A percentile compares a stretch with the other conserved stretches of the same genome.
phyloP scores from a whole-genome alignment of 2,888 invertebrate genomes.

The Ommatoiulus sabulosus region DNA sequence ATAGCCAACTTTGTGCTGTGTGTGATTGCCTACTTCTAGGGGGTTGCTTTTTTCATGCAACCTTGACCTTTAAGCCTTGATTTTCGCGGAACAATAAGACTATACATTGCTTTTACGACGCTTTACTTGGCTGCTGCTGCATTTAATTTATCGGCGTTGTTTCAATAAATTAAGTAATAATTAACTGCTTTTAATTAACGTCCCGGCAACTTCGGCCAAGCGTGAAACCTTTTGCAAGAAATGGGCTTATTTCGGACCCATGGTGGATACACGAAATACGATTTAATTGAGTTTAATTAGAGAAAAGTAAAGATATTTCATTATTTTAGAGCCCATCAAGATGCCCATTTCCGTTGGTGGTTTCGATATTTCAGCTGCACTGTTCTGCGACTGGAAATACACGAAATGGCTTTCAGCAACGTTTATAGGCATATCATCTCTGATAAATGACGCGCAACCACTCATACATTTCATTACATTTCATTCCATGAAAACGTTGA shows the following conservation, averaged over 20 bases:
- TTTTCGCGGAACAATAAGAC: neutral
- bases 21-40: neutral
- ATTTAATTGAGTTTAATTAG: too few relatives aligned
- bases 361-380: neutral
- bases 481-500: too few relatives aligned
- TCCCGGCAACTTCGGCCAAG: neutral
- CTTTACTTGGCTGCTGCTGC: neutral
- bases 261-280: neutral
- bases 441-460: neutral
- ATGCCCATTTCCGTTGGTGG: neutral
- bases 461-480: too few relatives aligned
- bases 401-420: neutral
- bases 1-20: neutral
- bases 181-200: neutral
- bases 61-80: neutral
- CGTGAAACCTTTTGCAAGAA: neutral
- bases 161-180: constrained; percentile 3
- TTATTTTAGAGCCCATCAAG: neutral
- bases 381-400: neutral
- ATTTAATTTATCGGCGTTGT: neutral
- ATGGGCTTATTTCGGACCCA: neutral
- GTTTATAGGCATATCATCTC: neutral
- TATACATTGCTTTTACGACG: neutral
- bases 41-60: neutral
- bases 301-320: neutral